A percentile compares a stretch with the other conserved stretches of the same genome.
These are phyloP conservation scores for Tor tambroides DNA, from an alignment of 2,113 vertebrate species.

Conservation along the genomic window DNA sequence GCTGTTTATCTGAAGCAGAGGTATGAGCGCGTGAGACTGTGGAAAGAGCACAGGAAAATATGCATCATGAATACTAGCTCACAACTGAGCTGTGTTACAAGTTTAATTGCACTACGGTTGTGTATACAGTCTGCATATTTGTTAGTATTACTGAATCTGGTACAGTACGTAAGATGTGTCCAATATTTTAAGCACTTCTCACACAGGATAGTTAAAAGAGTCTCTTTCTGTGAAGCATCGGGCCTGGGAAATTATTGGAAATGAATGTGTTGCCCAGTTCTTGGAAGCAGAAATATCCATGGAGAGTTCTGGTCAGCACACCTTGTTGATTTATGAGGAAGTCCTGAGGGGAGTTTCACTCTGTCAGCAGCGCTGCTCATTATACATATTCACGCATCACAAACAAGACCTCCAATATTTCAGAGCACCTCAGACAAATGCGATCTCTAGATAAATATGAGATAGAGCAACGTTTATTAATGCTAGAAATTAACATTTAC, in stretches of 20 bases:
- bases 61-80: conserved; percentile 24
- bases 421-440: background rate
- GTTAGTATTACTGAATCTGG: conserved; percentile 32
- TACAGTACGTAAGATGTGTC: background rate
- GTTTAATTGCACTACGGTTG: conserved; percentile 3
- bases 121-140: conserved; percentile 29
- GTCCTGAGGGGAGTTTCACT: conserved; percentile 41
- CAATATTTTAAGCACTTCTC: conserved; percentile 19
- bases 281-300: conserved; percentile 46
- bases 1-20: conserved; percentile 19
- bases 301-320: conserved; percentile 43
- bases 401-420: conserved; percentile 43
- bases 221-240: conserved; percentile 39
- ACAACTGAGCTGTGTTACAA: conserved; percentile 18
- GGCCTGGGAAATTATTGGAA: conserved; percentile 30
- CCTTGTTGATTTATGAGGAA: conserved; percentile 49
- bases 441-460: conserved; percentile 1
- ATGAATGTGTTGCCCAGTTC: conserved; percentile 26
- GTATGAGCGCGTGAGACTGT: background rate
- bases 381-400: conserved; percentile 33
- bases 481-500: background rate
- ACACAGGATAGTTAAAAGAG: conserved; percentile 22
- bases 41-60: conserved; percentile 35
- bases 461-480: background rate
- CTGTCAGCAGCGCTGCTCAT: conserved; percentile 28